Conservation (phyloP, 92 coral and sea anemone genomes). For the Palythoa grandis region DNA sequence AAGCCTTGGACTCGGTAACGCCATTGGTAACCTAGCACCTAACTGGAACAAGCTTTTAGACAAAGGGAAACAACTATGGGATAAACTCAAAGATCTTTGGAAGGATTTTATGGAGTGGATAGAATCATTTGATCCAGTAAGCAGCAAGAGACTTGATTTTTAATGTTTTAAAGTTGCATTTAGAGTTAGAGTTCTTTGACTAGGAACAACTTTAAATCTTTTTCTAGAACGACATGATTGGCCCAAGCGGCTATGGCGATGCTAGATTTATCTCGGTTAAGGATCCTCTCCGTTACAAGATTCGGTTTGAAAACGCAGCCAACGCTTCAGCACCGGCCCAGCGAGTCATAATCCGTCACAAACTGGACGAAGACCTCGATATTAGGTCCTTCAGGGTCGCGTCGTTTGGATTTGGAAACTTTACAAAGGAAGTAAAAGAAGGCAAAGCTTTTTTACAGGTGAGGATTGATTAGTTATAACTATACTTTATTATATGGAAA, state of each 20-base stretch:
- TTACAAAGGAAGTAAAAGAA: slow-evolving; percentile 45
- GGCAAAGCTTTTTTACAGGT: slow-evolving; percentile 71
- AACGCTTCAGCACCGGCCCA: slow-evolving; percentile 90
- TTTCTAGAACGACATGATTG: slow-evolving; percentile 81
- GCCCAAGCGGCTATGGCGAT: slow-evolving; percentile 82
- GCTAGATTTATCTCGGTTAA: slow-evolving; percentile 73
- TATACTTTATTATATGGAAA: not conserved
- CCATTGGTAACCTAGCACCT: slow-evolving; percentile 29
- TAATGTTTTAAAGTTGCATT: too few species aligned
- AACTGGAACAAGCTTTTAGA: slow-evolving; percentile 27
- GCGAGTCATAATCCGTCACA: slow-evolving; percentile 67
- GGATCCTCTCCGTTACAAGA: slow-evolving; percentile 68
- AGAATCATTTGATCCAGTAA: slow-evolving; percentile 25
- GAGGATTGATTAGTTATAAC: not conserved
- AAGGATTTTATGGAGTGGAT: slow-evolving; percentile 15
- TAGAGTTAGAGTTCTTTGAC: too few species aligned
- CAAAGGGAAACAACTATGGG: slow-evolving; percentile 11
- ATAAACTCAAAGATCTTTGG: not conserved
- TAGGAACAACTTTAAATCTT: not conserved
- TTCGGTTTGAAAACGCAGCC: slow-evolving; percentile 79
- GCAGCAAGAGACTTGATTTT: not conserved
- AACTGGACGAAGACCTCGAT: slow-evolving; percentile 73
- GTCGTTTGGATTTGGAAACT: slow-evolving; percentile 79
- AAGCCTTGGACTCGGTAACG: slow-evolving; percentile 25
- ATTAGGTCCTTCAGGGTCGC: slow-evolving; percentile 73